Evolutionary conservation across 2,888 invertebrate genomes (phyloP), one percentile per base, ranked within the genome.

Genomic region (Trilocha varians): DNA sequence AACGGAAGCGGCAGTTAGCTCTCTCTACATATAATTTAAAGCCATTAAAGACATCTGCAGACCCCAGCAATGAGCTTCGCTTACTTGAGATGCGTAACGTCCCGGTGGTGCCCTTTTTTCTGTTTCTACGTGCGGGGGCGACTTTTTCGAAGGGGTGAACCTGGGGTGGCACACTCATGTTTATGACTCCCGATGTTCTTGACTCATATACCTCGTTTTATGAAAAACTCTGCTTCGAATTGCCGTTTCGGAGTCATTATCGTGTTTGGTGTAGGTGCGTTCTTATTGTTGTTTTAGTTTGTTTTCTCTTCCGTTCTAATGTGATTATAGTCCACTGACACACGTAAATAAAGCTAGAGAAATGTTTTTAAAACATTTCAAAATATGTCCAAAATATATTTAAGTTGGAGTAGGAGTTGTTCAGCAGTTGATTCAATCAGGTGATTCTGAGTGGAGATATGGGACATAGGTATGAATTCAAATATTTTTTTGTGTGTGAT

Each of bases 31-130:
- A 84, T 82, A 84, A 85, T 84, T 85, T 84, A 80, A 84, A 80
- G 77, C 80, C 83, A 84, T 85, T 84, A 85, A 80, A 83, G 79
- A 80, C 84, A 85, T 85, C 85, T 85, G 84, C 78, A 80, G 83
- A 70, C 74, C 78, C 70, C 65, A 67, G 77, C 78, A 79, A 79
- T 80, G 80, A 80, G 83, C 66, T 70, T 57, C 69, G 70, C 77
- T 78, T 80, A 78, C 80, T 82, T 78, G 76, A 74, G 79, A 82
- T 82, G 82, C 82, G 80, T 72, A 69, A 57, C 80, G 74, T 78
- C 83, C 80, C 79, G 78, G 59, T 65, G 70, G 74, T 73, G 78
- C 78, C 79, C 79, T 83, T 84, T 84, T 78, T 83, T 84, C 70
- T 79, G 70, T 76, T 76, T 67, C 70, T 71, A 76, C 76, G 80